Evolutionary conservation across 2,113 vertebrate species (phyloP).

Genomic region (Melanotaenia duboulayi): DNA sequence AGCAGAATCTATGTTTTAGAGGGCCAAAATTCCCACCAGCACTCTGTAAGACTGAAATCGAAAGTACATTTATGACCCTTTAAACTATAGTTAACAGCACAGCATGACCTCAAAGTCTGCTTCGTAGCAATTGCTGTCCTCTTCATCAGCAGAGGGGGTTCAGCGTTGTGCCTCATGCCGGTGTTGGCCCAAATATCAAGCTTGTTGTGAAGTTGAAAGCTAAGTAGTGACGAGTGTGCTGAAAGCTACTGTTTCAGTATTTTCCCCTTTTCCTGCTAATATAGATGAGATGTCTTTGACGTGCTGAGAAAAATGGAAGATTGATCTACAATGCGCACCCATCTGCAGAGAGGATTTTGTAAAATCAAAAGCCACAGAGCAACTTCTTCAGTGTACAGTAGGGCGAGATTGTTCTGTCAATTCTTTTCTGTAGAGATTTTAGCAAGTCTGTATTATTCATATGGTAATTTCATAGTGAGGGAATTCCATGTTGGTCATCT

Average conservation of each 20-base stretch:
- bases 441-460: neutral
- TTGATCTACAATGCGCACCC: neutral
- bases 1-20: conserved; percentile 9
- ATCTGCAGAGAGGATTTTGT: neutral
- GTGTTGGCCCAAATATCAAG: neutral
- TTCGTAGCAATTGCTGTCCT: neutral
- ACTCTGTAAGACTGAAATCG: neutral
- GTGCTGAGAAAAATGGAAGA: neutral
- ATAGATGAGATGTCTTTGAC: neutral
- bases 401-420: neutral
- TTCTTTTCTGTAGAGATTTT: neutral
- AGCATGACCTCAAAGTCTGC: neutral
- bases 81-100: conserved; percentile 4
- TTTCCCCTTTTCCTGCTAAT: neutral
- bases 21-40: neutral
- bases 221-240: neutral
- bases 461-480: neutral
- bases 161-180: neutral
- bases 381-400: neutral
- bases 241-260: neutral
- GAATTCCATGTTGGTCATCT: neutral
- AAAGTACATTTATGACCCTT: conserved; percentile 7
- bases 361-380: neutral
- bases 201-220: conserved; percentile 12
- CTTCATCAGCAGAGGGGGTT: neutral